Evolutionary conservation across 2,797 vertebrate species (phyloP), one percentile per base, ranked within the genome.

Genomic region (Pseudotriccus pelzelni): DNA sequence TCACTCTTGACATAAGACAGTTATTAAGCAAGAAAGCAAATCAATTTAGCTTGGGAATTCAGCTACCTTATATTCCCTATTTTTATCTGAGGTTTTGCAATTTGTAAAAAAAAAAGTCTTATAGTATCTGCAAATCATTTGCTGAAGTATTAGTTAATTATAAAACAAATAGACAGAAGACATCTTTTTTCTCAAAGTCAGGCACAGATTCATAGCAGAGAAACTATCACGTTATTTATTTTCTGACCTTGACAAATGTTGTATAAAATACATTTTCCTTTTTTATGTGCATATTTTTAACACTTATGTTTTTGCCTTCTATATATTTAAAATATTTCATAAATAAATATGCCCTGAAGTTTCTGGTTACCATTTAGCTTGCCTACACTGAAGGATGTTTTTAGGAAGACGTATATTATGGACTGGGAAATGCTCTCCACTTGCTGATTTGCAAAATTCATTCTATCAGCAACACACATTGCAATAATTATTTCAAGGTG

Each of bases 401-500:
- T 70, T 58, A 72, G 66, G 34, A 55, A 59, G 18, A 77, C 2
- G 2, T 32, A 12, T 32, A 46, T 75, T n/a, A 50, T 10, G 50
- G 34, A 62, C 20, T 50, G 20, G 12, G n/a, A 88, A 84, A 36
- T 18, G 36, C 18, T 87, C 79, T 87, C 44, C 88, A 69, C 41
- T 73, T 72, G 41, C 37, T 69, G 52, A 17, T 21, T 80, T 68
- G 59, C 50, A 92, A 94, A 94, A 85, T 92, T 84, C 94, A 30
- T 85, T 95, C 84, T 66, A 39, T 89, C 62, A 95, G 63, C 47
- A 96, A 56, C 20, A 9, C 9, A 70, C 67, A 93, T 59, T 78
- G 68, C 37, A 93, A 80, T 94, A 95, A 95, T 93, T 97, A 85
- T 80, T 89, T 63, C 86, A 93, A 88, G 43, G 76, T 93, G 46